These are phyloP conservation scores for Linnaemya tessellans DNA, from an alignment of 2,888 invertebrate genomes.

Conservation along the genomic window DNA sequence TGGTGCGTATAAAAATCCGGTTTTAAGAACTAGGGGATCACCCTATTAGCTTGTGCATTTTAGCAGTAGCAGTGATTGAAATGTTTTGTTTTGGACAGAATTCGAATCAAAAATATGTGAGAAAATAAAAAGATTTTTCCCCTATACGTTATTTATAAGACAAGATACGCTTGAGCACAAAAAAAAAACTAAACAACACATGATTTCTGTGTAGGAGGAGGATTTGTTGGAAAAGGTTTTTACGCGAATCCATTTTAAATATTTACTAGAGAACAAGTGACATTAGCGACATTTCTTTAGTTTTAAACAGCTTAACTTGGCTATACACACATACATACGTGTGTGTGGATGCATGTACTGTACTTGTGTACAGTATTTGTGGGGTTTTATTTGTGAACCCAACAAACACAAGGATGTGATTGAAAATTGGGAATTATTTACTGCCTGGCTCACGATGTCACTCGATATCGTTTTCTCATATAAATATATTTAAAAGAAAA, in stretches of 20 bases:
- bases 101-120: slow-evolving; percentile 20
- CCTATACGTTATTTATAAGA: slow-evolving; percentile 6
- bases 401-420: too few relatives aligned
- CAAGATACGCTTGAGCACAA: background rate
- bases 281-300: slow-evolving; percentile 53
- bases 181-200: too few relatives aligned
- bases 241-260: slow-evolving; percentile 53
- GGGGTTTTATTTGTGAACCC: background rate
- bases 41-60: background rate
- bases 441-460: too few relatives aligned
- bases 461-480: too few relatives aligned
- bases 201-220: slow-evolving; percentile 1
- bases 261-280: slow-evolving; percentile 51
- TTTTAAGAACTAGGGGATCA: too few relatives aligned
- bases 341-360: background rate
- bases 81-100: slow-evolving; percentile 65
- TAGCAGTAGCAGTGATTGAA: slow-evolving; percentile 64
- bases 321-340: background rate
- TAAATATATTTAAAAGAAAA: too few relatives aligned
- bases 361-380: background rate
- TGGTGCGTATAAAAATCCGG: too few relatives aligned
- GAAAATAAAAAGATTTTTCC: slow-evolving; percentile 11
- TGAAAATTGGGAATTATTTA: too few relatives aligned
- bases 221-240: slow-evolving; percentile 5
- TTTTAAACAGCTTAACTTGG: slow-evolving; percentile 57